phyloP scores from a whole-genome alignment of 2,797 vertebrate species.

The Sebastes trivittatus region DNA sequence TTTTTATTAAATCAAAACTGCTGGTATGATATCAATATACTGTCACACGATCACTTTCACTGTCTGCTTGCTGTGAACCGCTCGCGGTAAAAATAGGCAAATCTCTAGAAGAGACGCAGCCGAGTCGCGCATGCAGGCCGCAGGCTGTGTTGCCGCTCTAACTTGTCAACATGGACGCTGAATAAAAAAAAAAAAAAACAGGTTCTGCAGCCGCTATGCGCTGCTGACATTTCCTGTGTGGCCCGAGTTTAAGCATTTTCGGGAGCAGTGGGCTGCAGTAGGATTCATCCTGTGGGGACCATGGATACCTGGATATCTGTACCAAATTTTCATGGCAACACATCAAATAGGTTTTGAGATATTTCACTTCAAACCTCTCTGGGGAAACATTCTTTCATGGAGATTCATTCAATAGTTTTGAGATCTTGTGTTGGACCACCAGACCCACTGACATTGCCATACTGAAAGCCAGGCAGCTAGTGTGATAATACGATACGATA shows the following conservation, averaged over 20 bases:
- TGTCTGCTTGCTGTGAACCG: too few relatives aligned
- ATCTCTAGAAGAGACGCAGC: too few relatives aligned
- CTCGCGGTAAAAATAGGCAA: too few relatives aligned
- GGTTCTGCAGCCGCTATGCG: too few relatives aligned
- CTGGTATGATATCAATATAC: too few relatives aligned
- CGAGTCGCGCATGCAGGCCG: too few relatives aligned
- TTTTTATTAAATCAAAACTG: too few relatives aligned
- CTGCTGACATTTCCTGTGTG: too few relatives aligned
- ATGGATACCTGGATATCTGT: neutral
- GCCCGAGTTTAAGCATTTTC: neutral
- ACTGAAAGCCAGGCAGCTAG: neutral
- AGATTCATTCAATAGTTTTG: neutral
- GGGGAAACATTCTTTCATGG: neutral
- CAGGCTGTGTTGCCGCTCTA: too few relatives aligned
- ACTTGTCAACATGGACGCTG: too few relatives aligned
- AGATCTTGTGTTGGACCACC: neutral
- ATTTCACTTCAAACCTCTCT: neutral
- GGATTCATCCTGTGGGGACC: neutral
- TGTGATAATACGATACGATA: neutral
- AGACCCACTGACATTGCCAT: neutral
- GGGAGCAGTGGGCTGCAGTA: neutral
- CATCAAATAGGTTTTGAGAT: neutral
- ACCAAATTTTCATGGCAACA: neutral
- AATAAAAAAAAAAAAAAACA: too few relatives aligned
- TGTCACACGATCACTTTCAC: too few relatives aligned